Base-by-base conservation (phyloP, 30 jellyfish, hydroid and myxozoan species). In the Cassiopea andromeda region DNA sequence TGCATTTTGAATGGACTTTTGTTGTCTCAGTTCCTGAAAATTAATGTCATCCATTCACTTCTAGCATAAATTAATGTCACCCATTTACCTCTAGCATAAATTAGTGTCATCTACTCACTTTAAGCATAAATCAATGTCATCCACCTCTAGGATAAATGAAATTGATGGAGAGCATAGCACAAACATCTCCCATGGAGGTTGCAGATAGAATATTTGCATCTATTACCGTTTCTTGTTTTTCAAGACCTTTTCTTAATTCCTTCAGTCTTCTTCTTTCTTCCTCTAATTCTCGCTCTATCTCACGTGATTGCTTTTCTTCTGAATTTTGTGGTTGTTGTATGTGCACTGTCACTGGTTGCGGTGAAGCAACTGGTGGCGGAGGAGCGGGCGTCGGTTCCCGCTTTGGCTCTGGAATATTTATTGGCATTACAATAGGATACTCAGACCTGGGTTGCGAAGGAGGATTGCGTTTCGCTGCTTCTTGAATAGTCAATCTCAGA, bases 151-250 rank as follows among this genome's bases (percentile, higher is more conserved):
- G n/a, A n/a, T n/a, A n/a, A n/a, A n/a, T n/a, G n/a, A n/a, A n/a
- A n/a, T n/a, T n/a, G n/a, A n/a, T n/a, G n/a, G n/a, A n/a, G n/a
- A n/a, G n/a, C n/a, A n/a, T n/a, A n/a, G n/a, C n/a, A n/a, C n/a
- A n/a, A n/a, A n/a, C n/a, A n/a, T n/a, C n/a, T n/a, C n/a, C n/a
- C n/a, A n/a, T n/a, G n/a, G n/a, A n/a, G n/a, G n/a, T n/a, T n/a
- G n/a, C n/a, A n/a, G n/a, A n/a, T n/a, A n/a, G n/a, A n/a, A n/a
- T n/a, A n/a, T 50, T 50, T 50, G 5, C 5, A 2, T 47, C 19
- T 15, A 88, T 67, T 67, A 91, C 99, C 97, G 93, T 90, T 80
- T 95, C 99, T 76, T 95, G 99, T 46, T 75, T 82, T 69, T 94
- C 94, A 46, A 95, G 85, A 13, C 93, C 99, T 18, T 54, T 75